A percentile compares a stretch with the other conserved stretches of the same genome.
phyloP scores from a whole-genome alignment of 2,888 invertebrate species.

The Epinotia demarniana region DNA sequence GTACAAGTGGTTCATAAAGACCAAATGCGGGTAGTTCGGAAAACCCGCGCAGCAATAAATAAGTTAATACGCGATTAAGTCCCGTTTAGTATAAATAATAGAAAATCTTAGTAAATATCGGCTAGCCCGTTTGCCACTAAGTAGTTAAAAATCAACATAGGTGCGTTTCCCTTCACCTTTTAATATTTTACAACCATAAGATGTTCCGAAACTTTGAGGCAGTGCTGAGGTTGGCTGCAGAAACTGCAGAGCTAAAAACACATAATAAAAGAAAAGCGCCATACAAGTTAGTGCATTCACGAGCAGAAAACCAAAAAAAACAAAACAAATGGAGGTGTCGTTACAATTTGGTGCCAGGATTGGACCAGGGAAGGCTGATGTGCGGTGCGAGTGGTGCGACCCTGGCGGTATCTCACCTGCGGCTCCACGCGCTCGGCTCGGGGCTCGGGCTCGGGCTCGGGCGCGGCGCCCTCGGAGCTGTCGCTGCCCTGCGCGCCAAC shows the following conservation, averaged over 20 bases:
- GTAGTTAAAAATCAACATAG: not conserved
- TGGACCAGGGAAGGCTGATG: not conserved
- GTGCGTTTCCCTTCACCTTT: not conserved
- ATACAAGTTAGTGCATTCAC: not conserved
- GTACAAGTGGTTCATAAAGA: no score
- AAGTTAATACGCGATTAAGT: no score
- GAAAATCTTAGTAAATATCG: no score
- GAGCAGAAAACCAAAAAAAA: not conserved
- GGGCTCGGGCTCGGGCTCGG: slow-evolving; percentile 50
- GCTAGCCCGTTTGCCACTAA: not conserved
- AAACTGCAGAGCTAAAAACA: not conserved
- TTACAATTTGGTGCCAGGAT: slow-evolving; percentile 26
- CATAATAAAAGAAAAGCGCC: not conserved
- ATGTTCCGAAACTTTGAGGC: not conserved
- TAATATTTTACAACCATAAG: not conserved
- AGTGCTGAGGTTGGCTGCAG: not conserved
- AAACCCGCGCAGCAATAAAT: no score
- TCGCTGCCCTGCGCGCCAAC: slow-evolving; percentile 67
- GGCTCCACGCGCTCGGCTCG: slow-evolving; percentile 46
- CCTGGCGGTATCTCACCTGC: slow-evolving; percentile 49
- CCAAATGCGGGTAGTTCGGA: no score
- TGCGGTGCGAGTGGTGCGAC: no score
- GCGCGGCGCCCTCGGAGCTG: slow-evolving; percentile 64
- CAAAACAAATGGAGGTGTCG: not conserved
- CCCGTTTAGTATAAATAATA: no score